These are phyloP conservation scores for Drosophila lacteicornis DNA, from an alignment of 1,140 invertebrate genomes.

Conservation along the genomic window DNA sequence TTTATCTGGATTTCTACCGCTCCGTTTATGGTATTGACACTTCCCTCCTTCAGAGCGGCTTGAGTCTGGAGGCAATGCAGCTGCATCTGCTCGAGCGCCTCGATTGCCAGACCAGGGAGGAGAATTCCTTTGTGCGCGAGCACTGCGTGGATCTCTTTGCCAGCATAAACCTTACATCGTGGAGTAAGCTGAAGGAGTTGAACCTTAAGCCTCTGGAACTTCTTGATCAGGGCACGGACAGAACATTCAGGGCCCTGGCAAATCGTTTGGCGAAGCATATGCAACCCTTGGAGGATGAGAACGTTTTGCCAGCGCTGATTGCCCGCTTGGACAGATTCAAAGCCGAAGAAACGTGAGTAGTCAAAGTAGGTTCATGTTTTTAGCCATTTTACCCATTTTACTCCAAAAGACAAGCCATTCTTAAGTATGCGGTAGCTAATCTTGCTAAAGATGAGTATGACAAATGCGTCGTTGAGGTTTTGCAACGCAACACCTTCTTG, in stretches of 20 bases:
- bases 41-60: background rate
- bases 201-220: constrained; percentile 44
- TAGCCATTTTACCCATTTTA: background rate
- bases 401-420: constrained; percentile 20
- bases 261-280: constrained; percentile 4
- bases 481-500: background rate
- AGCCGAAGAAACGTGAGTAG: constrained; percentile 27
- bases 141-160: constrained; percentile 53
- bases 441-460: constrained; percentile 31
- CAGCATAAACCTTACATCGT: constrained; percentile 6
- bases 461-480: constrained; percentile 3
- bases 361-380: too few relatives aligned
- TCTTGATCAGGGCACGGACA: constrained; percentile 46
- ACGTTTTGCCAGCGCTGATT: constrained; percentile 25
- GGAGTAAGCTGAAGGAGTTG: constrained; percentile 36
- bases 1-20: constrained; percentile 39
- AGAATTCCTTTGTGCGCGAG: constrained; percentile 49
- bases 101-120: constrained; percentile 54
- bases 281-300: constrained; percentile 22
- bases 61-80: constrained; percentile 28
- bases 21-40: constrained; percentile 40
- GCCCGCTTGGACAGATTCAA: constrained; percentile 6
- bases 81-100: constrained; percentile 42
- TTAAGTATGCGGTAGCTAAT: constrained; percentile 39
- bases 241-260: constrained; percentile 32